These are phyloP conservation scores for Crypturellus undulatus DNA, from an alignment of 2,113 vertebrate genomes.

Conservation along the genomic window DNA sequence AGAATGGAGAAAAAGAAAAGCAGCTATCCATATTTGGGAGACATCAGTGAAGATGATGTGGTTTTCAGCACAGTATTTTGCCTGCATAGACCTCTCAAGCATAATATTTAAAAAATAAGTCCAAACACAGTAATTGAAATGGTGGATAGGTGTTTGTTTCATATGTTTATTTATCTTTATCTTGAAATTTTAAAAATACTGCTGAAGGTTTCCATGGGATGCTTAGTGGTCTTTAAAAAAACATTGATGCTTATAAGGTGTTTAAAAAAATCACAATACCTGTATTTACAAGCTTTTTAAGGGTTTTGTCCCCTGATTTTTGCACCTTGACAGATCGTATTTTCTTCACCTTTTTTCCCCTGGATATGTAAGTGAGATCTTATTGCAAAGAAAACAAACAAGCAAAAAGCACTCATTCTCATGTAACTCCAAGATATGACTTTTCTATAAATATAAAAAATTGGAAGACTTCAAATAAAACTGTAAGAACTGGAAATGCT, in stretches of 20 bases:
- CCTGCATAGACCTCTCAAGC: not conserved
- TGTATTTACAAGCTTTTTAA: not conserved
- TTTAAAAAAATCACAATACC: not conserved
- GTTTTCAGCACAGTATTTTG: not conserved
- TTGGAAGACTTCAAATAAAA: not conserved
- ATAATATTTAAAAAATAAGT: not conserved
- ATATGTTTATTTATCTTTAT: not conserved
- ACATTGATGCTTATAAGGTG: not conserved
- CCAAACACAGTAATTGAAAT: not conserved
- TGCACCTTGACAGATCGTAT: accelerated
- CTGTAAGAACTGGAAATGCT: not conserved
- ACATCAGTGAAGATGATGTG: not conserved
- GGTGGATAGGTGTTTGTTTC: not conserved
- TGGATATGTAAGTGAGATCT: not conserved
- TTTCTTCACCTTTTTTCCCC: not conserved
- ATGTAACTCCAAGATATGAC: not conserved
- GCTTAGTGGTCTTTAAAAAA: not conserved
- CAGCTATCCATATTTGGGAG: not conserved
- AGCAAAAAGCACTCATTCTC: not conserved
- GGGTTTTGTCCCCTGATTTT: not conserved
- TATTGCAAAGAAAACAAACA: not conserved
- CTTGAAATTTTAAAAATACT: not conserved
- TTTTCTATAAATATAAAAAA: not conserved
- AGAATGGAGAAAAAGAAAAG: not conserved
- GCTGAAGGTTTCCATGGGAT: not conserved